A percentile compares a stretch with the other conserved stretches of the same genome.
Conservation (phyloP, 2,113 vertebrate genomes). For the Stegastes partitus region DNA sequence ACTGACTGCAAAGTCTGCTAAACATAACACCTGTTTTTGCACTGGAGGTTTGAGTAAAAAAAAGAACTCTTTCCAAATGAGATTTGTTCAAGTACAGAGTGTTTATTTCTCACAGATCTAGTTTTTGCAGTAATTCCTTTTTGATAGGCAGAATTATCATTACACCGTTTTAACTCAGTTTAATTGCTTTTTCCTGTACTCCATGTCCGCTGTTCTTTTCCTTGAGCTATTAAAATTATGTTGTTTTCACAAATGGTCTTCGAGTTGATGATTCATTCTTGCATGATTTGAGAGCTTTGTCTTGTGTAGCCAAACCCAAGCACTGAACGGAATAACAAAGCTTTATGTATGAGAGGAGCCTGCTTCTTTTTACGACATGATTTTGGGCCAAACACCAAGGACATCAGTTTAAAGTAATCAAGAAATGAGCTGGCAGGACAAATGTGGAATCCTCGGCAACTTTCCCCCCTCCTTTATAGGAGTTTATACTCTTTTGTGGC, state of each 20-base stretch:
- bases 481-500: constrained; percentile 7
- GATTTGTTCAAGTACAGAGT: constrained; percentile 7
- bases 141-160: constrained; percentile 11
- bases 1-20: background rate
- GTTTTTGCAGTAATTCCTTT: constrained; percentile 14
- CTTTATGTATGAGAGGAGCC: constrained; percentile 38
- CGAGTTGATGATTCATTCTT: constrained; percentile 56
- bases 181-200: constrained; percentile 31
- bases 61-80: background rate
- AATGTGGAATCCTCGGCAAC: constrained; percentile 8
- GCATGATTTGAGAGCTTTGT: constrained; percentile 49
- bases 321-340: constrained; percentile 41
- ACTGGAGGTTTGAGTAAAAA: constrained; percentile 1
- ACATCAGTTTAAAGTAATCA: constrained; percentile 38
- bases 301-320: constrained; percentile 47
- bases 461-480: background rate
- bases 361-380: constrained; percentile 36
- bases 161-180: constrained; percentile 10
- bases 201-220: constrained; percentile 31
- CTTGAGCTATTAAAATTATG: constrained; percentile 55
- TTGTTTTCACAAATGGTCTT: constrained; percentile 56
- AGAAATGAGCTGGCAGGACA: constrained; percentile 22
- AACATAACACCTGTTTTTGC: background rate
- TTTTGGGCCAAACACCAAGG: constrained; percentile 38
- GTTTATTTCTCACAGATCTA: constrained; percentile 9